Base-by-base conservation (phyloP, 2,888 invertebrate species). In the Mycogona germanica region DNA sequence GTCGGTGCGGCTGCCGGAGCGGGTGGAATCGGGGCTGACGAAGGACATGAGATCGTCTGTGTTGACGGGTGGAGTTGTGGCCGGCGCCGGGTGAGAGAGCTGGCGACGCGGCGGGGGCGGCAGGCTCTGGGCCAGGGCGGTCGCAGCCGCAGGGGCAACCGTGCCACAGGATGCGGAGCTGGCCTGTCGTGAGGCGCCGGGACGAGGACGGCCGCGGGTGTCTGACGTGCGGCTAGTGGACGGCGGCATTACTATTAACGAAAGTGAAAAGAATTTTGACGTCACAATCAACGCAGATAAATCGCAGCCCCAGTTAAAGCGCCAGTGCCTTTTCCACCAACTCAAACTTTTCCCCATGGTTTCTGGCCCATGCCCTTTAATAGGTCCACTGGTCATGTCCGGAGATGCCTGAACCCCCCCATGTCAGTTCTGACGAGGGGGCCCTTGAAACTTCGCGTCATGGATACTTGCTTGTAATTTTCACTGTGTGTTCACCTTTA, bases 31-130 rank as follows among this genome's bases (percentile, higher is more conserved):
- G 29, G 28, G 30, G 5, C 42, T 42, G 12, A 32, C 21, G 19
- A 51, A 51, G 7, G 51, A 38, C 51, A 51, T 51, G 12, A 51
- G 25, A 30, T 51, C 51, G n/a, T 41, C 29, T 2, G 37, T 6
- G 9, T 38, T 32, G 9, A 26, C 19, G 9, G 17, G 25, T 7
- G 19, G 26, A 41, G 14, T 19, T 6, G 17, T 12, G 26, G 50
- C 3, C n/a, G 40, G 14, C 17, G 42, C 12, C 26, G 23, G n/a
- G n/a, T n/a, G 12, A 19, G 51, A 51, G 7, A 3, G 14, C 37
- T 51, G 41, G 14, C 38, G 50, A 3, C 51, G 41, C 2, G 51
- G 51, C 1, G 51, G 51, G 3, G 51, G 51, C 1, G 42, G 42
- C 9, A 51, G 28, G 7, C 9, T n/a, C 23, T n/a, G n/a, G n/a